Conservation (phyloP, 2,113 vertebrate species). For the Anthoscopus minutus region DNA sequence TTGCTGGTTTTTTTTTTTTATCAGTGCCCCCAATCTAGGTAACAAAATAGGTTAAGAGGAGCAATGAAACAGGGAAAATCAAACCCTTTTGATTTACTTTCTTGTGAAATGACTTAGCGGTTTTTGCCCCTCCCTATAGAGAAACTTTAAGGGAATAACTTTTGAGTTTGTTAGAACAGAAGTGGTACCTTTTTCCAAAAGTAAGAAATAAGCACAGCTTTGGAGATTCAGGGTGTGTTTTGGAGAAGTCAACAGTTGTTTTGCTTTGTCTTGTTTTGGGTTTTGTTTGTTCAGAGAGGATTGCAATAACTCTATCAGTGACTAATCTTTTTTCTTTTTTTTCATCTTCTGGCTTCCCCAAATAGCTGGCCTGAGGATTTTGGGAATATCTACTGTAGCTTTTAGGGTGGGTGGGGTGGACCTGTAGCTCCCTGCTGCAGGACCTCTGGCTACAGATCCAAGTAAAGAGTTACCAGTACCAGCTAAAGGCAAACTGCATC, state of each 20-base stretch:
- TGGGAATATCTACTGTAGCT: not conserved
- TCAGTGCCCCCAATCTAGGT: not conserved
- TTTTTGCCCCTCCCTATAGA: not conserved
- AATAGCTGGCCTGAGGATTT: not conserved
- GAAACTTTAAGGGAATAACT: constrained; percentile 16
- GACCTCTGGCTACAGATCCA: not conserved
- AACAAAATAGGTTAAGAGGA: not conserved
- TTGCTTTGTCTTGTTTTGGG: not conserved
- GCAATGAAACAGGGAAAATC: not conserved
- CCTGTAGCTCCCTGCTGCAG: not conserved
- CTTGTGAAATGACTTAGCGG: not conserved
- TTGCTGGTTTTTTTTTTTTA: not conserved
- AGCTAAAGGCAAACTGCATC: not conserved
- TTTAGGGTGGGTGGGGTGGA: not conserved
- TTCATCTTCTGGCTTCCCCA: not conserved
- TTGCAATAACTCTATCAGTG: not conserved
- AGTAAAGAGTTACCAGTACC: not conserved
- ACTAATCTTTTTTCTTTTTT: not conserved
- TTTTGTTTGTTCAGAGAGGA: not conserved
- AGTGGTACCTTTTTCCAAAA: constrained; percentile 67
- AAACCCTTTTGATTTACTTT: not conserved
- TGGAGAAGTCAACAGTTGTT: not conserved
- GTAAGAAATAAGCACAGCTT: constrained; percentile 64
- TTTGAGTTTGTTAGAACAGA: constrained; percentile 33
- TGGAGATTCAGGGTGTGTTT: constrained; percentile 73